phyloP scores from a whole-genome alignment of 2,797 vertebrate genomes.

The Orestias chungarensis region DNA sequence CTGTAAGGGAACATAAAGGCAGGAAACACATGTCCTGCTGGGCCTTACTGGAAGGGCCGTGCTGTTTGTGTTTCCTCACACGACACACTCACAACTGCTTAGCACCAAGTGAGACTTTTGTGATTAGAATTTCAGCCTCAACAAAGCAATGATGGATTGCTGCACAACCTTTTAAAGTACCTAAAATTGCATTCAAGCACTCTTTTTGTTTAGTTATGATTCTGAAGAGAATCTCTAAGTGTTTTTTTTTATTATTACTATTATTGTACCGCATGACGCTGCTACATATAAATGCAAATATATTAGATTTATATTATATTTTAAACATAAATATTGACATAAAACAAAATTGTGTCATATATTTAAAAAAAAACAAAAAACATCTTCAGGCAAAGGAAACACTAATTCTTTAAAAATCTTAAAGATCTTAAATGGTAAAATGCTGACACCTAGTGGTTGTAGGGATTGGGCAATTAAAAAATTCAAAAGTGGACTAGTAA shows the following conservation, averaged over 20 bases:
- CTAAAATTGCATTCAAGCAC: neutral
- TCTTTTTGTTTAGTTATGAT: neutral
- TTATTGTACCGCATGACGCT: neutral
- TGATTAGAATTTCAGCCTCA: conserved; percentile 16
- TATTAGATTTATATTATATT: no score
- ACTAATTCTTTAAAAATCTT: no score
- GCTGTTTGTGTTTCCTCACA: conserved; percentile 46
- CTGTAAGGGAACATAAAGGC: conserved; percentile 30
- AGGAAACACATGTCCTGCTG: conserved; percentile 43
- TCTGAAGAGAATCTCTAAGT: neutral
- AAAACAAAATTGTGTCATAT: neutral
- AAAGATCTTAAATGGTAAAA: conserved; percentile 16
- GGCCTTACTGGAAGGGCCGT: conserved; percentile 63
- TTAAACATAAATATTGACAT: neutral
- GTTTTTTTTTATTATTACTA: neutral
- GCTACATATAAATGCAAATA: neutral
- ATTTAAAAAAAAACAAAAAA: neutral
- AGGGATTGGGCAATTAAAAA: neutral
- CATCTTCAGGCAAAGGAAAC: neutral
- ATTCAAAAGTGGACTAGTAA: neutral
- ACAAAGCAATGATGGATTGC: conserved; percentile 1
- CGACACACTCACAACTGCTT: conserved; percentile 34
- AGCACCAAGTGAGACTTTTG: conserved; percentile 14
- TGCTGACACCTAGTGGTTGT: conserved; percentile 72
- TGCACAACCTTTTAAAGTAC: conserved; percentile 5